Base-by-base conservation (phyloP, 2,888 invertebrate species). In the Troides helena region DNA sequence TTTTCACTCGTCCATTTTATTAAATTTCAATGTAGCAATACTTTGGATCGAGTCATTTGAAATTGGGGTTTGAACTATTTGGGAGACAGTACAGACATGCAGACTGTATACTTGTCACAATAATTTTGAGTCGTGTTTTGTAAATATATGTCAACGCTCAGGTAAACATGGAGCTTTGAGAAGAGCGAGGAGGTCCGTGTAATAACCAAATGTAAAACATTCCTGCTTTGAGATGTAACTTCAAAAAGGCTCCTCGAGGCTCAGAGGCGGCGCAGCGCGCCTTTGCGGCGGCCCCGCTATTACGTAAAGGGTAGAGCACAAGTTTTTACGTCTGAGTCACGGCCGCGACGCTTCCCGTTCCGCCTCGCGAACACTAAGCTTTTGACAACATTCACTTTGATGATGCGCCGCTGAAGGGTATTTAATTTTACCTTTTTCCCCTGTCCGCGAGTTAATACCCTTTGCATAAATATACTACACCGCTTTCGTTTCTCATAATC, bases 311-410 rank as follows among this genome's bases (percentile, higher is more conserved):
- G 88, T 88, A 78, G 84, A 50, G 90, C 83, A 85, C 88, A 92
- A 91, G 86, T 91, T 92, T 92, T 90, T 89, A 86, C 88, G 88
- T 91, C 88, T 87, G 85, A 85, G 81, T 82, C 86, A 83, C 83
- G 83, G 83, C 75, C 83, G 81, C 82, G 80, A 82, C 80, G 85
- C 85, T 86, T 85, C 82, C 80, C 85, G 87, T 86, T 87, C 84
- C 87, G 86, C 85, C 82, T 81, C 84, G 87, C 80, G 82, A 84
- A 81, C 30, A 85, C 82, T 80, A 79, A 83, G 88, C 89, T 90
- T 91, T 91, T 88, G 89, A 89, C 87, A 89, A 85, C 85, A 81
- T 82, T 86, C 87, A 81, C 91, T 91, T 92, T 91, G 90, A 90
- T 86, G 85, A 82, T 80, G 82, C 83, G 79, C 79, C 79, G 80